These are phyloP conservation scores for Gryllus bimaculatus DNA, from an alignment of 1,140 invertebrate genomes.

Conservation along the genomic window DNA sequence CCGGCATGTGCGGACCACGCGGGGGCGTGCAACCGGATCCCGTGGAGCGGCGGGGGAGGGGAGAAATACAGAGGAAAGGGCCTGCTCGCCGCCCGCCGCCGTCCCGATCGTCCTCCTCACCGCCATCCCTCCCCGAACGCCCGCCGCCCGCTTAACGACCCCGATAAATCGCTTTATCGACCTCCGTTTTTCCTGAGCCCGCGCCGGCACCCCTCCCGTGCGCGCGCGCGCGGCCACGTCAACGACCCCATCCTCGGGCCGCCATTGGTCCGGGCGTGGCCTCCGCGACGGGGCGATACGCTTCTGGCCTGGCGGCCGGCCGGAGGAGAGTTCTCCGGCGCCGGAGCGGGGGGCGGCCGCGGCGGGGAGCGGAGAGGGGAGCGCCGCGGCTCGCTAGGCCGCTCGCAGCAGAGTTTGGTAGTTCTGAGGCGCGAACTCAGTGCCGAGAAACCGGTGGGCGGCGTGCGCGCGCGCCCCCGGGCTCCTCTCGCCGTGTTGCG, in stretches of 20 bases:
- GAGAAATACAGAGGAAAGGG: too few relatives aligned
- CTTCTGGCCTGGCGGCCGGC: not conserved
- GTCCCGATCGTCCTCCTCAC: too few relatives aligned
- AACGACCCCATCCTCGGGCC: not conserved
- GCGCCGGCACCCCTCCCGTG: not conserved
- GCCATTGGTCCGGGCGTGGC: not conserved
- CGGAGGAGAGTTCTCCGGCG: too few relatives aligned
- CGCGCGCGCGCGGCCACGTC: not conserved
- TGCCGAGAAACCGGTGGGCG: not conserved
- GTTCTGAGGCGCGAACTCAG: slow-evolving; percentile 2
- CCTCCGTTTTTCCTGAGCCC: not conserved
- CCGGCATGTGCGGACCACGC: too few relatives aligned
- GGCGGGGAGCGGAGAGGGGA: not conserved
- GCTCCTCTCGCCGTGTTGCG: not conserved
- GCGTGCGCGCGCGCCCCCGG: not conserved
- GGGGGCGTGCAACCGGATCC: too few relatives aligned
- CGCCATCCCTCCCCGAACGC: too few relatives aligned
- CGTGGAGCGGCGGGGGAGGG: too few relatives aligned
- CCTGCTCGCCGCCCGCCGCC: too few relatives aligned
- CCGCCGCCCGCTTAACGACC: not conserved
- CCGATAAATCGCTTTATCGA: not conserved
- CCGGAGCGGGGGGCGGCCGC: too few relatives aligned
- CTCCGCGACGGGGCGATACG: not conserved
- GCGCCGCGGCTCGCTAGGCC: not conserved
- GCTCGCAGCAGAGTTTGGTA: not conserved